Conservation (phyloP, 2,888 invertebrate genomes). For the Drosophila pseudotalamancana region DNA sequence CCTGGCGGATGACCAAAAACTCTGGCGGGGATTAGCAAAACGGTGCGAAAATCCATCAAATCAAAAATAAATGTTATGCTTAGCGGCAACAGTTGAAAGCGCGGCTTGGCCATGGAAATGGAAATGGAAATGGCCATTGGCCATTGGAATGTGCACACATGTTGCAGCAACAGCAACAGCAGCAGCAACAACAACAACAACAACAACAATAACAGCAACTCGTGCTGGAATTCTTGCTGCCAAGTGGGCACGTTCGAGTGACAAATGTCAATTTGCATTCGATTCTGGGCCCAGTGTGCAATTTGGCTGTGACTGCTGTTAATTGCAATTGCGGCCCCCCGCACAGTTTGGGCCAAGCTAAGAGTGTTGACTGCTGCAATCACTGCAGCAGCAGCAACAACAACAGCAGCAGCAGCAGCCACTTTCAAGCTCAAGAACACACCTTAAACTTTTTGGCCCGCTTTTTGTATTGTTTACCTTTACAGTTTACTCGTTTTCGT, state of each 20-base stretch:
- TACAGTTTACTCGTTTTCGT: slow-evolving; percentile 28
- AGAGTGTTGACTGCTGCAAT: slow-evolving; percentile 49
- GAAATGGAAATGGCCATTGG: slow-evolving; percentile 51
- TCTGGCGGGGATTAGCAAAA: slow-evolving; percentile 45
- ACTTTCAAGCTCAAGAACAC: slow-evolving; percentile 83
- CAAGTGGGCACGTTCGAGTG: slow-evolving; percentile 64
- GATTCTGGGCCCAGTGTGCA: slow-evolving; percentile 41
- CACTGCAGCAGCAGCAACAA: slow-evolving; percentile 30
- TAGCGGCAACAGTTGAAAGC: slow-evolving; percentile 60
- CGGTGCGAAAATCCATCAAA: slow-evolving; percentile 74
- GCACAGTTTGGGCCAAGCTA: slow-evolving; percentile 15
- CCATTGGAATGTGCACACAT: slow-evolving; percentile 41
- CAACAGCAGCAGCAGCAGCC: slow-evolving; percentile 27
- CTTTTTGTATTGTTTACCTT: slow-evolving; percentile 52
- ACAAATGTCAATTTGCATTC: slow-evolving; percentile 79
- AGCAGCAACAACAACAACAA: slow-evolving; percentile 2
- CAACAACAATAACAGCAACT: slow-evolving; percentile 25
- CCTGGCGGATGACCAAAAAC: slow-evolving; percentile 17
- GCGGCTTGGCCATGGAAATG: slow-evolving; percentile 48
- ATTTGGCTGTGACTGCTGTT: slow-evolving; percentile 60
- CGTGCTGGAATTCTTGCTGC: slow-evolving; percentile 48
- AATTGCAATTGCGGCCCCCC: slow-evolving; percentile 39
- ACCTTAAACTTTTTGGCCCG: slow-evolving; percentile 75
- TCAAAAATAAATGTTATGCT: slow-evolving; percentile 3
- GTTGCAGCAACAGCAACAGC: slow-evolving; percentile 19